Evolutionary conservation across 2,113 vertebrate genomes (phyloP).

Genomic region (Sterrhoptilus dennistouni): DNA sequence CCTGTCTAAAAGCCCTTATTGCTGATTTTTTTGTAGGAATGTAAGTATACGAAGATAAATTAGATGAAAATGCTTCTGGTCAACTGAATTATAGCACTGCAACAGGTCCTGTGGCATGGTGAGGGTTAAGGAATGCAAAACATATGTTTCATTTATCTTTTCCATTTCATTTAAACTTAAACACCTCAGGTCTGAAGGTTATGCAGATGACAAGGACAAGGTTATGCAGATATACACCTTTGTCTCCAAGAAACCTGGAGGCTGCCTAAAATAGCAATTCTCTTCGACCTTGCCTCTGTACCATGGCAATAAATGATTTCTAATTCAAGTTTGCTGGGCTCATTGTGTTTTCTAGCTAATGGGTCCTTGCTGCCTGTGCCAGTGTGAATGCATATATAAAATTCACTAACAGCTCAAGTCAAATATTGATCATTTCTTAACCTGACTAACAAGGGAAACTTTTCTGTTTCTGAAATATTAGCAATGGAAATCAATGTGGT

Average conservation of each 20-base stretch:
- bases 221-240: neutral
- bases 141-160: neutral
- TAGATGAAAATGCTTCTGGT: neutral
- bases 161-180: neutral
- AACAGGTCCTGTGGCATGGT: neutral
- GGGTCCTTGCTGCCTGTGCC: neutral
- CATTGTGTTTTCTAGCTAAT: neutral
- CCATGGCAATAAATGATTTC: neutral
- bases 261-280: neutral
- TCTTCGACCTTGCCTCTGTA: neutral
- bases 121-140: neutral
- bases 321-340: neutral
- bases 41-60: neutral
- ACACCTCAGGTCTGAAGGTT: neutral
- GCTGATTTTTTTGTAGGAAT: neutral
- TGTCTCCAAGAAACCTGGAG: neutral
- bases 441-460: neutral
- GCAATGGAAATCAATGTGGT: neutral
- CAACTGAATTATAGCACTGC: neutral
- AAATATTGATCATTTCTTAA: neutral
- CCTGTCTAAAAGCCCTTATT: neutral
- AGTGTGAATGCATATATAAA: neutral
- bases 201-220: neutral
- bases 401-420: neutral
- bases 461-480: neutral